Evolutionary conservation across 2,888 invertebrate genomes (phyloP).

Genomic region (Ditylenchus weischeri): DNA sequence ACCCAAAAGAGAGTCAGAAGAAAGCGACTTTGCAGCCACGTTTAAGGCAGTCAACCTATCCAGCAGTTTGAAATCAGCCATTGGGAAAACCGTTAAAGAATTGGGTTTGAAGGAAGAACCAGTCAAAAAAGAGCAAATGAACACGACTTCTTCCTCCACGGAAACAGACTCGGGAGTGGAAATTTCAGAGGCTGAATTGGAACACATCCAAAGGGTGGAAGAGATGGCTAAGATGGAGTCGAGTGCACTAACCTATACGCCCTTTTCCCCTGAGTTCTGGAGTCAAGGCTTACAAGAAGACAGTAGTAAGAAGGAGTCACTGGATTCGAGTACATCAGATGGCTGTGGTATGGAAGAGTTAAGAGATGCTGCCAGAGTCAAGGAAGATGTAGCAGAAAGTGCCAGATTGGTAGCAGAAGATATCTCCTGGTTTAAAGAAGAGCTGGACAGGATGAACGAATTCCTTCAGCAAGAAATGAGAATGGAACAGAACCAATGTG

Average conservation of each 20-base stretch:
- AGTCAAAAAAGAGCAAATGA: slow-evolving; percentile 19
- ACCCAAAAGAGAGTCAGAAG: too few species aligned
- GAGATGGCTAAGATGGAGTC: slow-evolving; percentile 32
- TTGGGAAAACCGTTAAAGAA: not conserved
- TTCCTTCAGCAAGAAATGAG: slow-evolving; percentile 2
- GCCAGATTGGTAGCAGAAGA: slow-evolving; percentile 3
- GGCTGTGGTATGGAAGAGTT: not conserved
- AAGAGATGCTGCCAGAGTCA: not conserved
- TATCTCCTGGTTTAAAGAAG: slow-evolving; percentile 22
- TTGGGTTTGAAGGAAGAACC: slow-evolving; percentile 8
- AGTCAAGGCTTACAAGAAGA: not conserved
- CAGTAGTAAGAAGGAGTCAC: not conserved
- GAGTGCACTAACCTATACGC: not conserved
- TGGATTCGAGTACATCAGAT: not conserved
- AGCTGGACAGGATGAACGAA: slow-evolving; percentile 17
- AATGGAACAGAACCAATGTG: not conserved
- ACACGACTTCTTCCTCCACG: slow-evolving; percentile 5
- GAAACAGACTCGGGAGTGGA: slow-evolving; percentile 6
- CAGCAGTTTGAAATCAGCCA: too few species aligned
- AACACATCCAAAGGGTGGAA: slow-evolving; percentile 46
- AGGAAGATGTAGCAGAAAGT: slow-evolving; percentile 9
- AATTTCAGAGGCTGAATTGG: slow-evolving; percentile 44
- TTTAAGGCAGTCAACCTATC: too few species aligned
- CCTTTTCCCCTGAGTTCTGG: not conserved
- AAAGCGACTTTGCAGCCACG: too few species aligned